Conservation (phyloP, 2,888 invertebrate species). For the Bibio marci region DNA sequence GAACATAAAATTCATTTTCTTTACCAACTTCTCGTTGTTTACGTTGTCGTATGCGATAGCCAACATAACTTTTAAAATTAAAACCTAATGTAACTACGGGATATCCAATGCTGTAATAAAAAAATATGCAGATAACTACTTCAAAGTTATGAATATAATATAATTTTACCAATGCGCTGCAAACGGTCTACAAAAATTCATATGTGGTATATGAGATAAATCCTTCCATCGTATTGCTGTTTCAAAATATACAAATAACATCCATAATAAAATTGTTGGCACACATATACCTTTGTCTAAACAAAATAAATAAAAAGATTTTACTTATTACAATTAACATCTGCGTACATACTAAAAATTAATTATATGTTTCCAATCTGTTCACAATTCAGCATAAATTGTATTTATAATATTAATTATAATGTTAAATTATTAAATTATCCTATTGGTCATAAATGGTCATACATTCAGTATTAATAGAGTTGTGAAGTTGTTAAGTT, state of each 20-base stretch:
- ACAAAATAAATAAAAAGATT: slow-evolving; percentile 7
- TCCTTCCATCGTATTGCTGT: slow-evolving; percentile 73
- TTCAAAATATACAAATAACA: slow-evolving; percentile 87
- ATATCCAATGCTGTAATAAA: slow-evolving; percentile 56
- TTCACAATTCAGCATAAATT: neutral
- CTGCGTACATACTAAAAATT: too few relatives aligned
- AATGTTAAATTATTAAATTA: neutral
- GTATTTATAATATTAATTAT: neutral
- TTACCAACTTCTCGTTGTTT: slow-evolving; percentile 86
- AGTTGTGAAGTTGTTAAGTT: neutral
- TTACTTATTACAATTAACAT: too few relatives aligned
- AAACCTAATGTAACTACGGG: slow-evolving; percentile 91
- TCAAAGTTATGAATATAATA: slow-evolving; percentile 1
- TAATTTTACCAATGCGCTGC: slow-evolving; percentile 79
- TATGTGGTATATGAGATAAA: slow-evolving; percentile 65
- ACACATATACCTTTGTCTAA: slow-evolving; percentile 83
- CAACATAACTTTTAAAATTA: slow-evolving; percentile 85
- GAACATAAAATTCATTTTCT: slow-evolving; percentile 89
- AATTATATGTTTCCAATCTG: too few relatives aligned
- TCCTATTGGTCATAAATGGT: too few relatives aligned
- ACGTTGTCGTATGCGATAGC: slow-evolving; percentile 76
- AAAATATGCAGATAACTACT: neutral
- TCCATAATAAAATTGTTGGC: slow-evolving; percentile 87
- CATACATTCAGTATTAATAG: neutral
- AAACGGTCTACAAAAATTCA: slow-evolving; percentile 87